Conservation (phyloP, 2,113 vertebrate genomes). For the Protobothrops flavoviridis region DNA sequence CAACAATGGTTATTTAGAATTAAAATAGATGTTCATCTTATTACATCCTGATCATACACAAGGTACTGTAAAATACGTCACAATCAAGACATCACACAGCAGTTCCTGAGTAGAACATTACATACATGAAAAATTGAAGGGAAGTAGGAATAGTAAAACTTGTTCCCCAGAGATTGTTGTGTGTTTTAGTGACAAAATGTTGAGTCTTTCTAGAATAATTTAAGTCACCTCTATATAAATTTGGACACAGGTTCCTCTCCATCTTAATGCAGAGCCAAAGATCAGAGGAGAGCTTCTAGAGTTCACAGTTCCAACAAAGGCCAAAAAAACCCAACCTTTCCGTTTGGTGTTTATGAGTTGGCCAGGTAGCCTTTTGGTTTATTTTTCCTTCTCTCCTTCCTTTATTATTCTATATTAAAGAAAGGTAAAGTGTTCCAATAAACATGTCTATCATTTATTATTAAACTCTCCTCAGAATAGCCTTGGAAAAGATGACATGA, state of each 20-base stretch:
- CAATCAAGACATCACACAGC: constrained; percentile 40
- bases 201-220: constrained; percentile 10
- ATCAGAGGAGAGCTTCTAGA: background rate
- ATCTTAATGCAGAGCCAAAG: background rate
- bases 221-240: background rate
- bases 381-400: background rate
- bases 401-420: background rate
- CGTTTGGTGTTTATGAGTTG: background rate
- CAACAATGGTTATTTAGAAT: constrained; percentile 60
- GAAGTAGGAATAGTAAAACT: background rate
- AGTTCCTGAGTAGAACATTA: constrained; percentile 44
- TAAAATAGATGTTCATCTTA: constrained; percentile 62
- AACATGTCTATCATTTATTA: background rate
- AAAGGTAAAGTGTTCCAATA: background rate
- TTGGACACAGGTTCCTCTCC: background rate
- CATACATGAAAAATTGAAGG: background rate
- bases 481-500: background rate
- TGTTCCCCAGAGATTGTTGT: background rate
- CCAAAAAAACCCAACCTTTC: background rate
- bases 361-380: background rate
- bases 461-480: background rate
- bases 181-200: background rate
- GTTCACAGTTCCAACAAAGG: background rate
- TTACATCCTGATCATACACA: constrained; percentile 52
- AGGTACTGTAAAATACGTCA: constrained; percentile 51